phyloP scores from a whole-genome alignment of 1,140 invertebrate species.

The Ctenoplectra terminalis region DNA sequence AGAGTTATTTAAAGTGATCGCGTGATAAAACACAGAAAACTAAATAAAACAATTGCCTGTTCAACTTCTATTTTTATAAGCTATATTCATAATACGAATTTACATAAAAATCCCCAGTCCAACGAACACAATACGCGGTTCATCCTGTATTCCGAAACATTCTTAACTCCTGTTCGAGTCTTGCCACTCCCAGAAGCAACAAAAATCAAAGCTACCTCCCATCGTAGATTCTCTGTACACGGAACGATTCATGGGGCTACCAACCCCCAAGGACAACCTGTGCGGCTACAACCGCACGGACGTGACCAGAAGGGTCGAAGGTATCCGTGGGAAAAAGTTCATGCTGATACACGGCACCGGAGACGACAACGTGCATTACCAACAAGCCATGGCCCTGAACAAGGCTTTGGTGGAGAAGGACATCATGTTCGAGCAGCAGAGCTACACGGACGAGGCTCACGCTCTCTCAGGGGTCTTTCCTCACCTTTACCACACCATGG shows the following conservation, averaged over 20 bases:
- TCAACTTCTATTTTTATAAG: too few relatives aligned
- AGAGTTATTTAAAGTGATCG: too few relatives aligned
- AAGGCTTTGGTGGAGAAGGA: slow-evolving; percentile 85
- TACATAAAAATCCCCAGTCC: too few relatives aligned
- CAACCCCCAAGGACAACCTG: slow-evolving; percentile 84
- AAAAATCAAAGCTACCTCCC: not conserved
- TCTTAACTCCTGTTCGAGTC: too few relatives aligned
- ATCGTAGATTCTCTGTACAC: slow-evolving; percentile 87
- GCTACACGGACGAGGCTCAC: slow-evolving; percentile 87
- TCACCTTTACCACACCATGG: slow-evolving; percentile 87
- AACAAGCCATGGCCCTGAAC: slow-evolving; percentile 86
- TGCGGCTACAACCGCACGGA: slow-evolving; percentile 84
- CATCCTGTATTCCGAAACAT: too few relatives aligned
- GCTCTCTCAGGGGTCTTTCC: slow-evolving; percentile 81
- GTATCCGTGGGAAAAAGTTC: slow-evolving; percentile 84
- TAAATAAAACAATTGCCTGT: too few relatives aligned
- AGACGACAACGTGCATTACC: slow-evolving; percentile 88
- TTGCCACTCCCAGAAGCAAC: too few relatives aligned
- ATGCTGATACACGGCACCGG: slow-evolving; percentile 86
- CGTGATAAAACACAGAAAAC: too few relatives aligned
- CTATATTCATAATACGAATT: too few relatives aligned
- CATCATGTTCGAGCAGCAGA: slow-evolving; percentile 85
- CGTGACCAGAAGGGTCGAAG: slow-evolving; percentile 82
- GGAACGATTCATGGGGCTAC: slow-evolving; percentile 87
- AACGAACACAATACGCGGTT: too few relatives aligned